Percentiles rank a stretch among this genome's conserved stretches.
Evolutionary conservation across 2,797 vertebrate genomes (phyloP).

Genomic region (Acrossocheilus wenchowensis): DNA sequence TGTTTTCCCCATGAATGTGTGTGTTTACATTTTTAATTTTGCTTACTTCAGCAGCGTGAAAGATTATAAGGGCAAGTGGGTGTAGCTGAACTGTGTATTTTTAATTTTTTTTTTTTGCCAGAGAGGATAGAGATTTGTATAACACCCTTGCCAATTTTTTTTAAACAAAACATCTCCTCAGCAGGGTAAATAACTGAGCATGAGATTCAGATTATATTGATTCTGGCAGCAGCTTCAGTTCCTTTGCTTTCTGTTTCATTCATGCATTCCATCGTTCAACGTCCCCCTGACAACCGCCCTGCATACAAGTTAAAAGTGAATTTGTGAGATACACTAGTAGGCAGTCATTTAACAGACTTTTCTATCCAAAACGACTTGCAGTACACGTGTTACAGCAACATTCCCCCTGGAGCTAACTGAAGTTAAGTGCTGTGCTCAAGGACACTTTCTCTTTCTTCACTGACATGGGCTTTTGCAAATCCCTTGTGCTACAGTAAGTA

Average conservation of each 20-base stretch:
- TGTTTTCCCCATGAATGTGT: conserved; percentile 39
- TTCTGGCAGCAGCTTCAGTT: not conserved
- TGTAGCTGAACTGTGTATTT: conserved; percentile 2
- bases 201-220: not conserved
- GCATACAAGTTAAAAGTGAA: not conserved
- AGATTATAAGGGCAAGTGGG: conserved; percentile 35
- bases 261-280: not conserved
- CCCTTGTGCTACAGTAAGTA: not conserved
- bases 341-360: conserved; percentile 17
- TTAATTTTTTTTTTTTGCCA: not conserved
- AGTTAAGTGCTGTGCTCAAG: conserved; percentile 14
- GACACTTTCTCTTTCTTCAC: conserved; percentile 5
- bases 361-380: conserved; percentile 6
- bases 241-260: conserved; percentile 5
- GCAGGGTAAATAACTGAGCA: not conserved
- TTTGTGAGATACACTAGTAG: conserved; percentile 1
- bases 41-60: conserved; percentile 32
- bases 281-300: not conserved
- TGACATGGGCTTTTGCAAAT: not conserved
- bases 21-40: conserved; percentile 41
- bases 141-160: not conserved
- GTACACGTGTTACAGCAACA: conserved; percentile 9
- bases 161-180: not conserved
- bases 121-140: not conserved
- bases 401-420: not conserved